Evolutionary conservation across 2,113 vertebrate species (phyloP).

Genomic region (Menidia beryllina): DNA sequence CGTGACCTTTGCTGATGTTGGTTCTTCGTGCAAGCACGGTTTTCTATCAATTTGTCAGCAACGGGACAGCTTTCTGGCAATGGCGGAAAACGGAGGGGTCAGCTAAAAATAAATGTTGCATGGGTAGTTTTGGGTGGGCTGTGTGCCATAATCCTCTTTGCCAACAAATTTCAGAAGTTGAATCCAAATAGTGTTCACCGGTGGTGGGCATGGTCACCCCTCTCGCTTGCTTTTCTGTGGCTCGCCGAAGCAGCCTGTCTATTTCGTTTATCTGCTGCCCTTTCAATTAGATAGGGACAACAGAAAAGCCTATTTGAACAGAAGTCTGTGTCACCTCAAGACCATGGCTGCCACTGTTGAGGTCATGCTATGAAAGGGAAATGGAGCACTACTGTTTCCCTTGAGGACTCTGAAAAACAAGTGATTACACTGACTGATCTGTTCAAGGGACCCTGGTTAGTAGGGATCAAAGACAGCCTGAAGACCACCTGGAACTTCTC

Average conservation of each 20-base stretch:
- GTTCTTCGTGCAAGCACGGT: slow-evolving; percentile 46
- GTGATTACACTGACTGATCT: slow-evolving; percentile 70
- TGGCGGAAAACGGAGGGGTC: slow-evolving; percentile 61
- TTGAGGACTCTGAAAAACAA: slow-evolving; percentile 68
- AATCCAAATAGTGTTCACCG: slow-evolving; percentile 70
- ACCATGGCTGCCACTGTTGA: slow-evolving; percentile 66
- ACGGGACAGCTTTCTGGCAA: slow-evolving; percentile 36
- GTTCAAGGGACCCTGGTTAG: slow-evolving; percentile 56
- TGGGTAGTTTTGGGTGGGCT: slow-evolving; percentile 44
- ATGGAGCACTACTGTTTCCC: slow-evolving; percentile 74
- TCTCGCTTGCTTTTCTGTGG: slow-evolving; percentile 57
- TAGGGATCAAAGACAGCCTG: slow-evolving; percentile 70
- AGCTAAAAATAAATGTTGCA: slow-evolving; percentile 63
- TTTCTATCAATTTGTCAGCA: slow-evolving; percentile 46
- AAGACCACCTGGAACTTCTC: slow-evolving; percentile 75
- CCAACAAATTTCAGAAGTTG: slow-evolving; percentile 57
- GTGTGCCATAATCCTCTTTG: slow-evolving; percentile 39
- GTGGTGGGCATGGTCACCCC: slow-evolving; percentile 58
- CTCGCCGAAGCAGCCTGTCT: slow-evolving; percentile 65
- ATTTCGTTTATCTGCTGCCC: slow-evolving; percentile 78
- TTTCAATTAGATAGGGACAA: slow-evolving; percentile 79
- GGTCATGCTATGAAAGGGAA: slow-evolving; percentile 76
- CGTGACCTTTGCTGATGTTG: slow-evolving; percentile 30
- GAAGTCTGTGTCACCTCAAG: slow-evolving; percentile 66
- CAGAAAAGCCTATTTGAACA: slow-evolving; percentile 73